Conservation (phyloP, 2,113 vertebrate species). For the Calypte anna region DNA sequence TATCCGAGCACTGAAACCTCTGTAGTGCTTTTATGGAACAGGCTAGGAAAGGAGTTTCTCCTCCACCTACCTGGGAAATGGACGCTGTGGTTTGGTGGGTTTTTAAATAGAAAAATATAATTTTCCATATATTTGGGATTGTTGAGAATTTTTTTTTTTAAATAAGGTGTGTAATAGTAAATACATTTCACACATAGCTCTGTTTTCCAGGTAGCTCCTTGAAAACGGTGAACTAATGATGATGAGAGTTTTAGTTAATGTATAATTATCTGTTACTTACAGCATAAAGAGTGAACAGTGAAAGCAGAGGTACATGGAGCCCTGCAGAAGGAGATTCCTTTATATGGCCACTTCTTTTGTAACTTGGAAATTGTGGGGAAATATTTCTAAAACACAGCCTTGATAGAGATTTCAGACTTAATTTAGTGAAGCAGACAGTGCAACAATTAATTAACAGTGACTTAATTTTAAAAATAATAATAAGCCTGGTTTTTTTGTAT, state of each 20-base stretch:
- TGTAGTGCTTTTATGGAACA: neutral
- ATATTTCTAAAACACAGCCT: neutral
- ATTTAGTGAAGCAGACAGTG: neutral
- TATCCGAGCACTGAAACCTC: neutral
- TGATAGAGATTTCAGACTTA: neutral
- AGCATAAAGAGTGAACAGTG: constrained; percentile 17
- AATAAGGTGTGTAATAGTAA: neutral
- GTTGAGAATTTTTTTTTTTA: neutral
- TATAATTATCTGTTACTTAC: constrained; percentile 42
- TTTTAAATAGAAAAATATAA: neutral
- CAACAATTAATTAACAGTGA: neutral
- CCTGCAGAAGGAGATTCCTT: neutral
- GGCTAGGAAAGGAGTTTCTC: neutral
- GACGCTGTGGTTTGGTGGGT: neutral
- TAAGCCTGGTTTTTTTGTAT: neutral
- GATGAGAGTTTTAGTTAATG: neutral
- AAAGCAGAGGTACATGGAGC: constrained; percentile 4
- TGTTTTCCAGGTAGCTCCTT: constrained; percentile 21
- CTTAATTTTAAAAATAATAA: neutral
- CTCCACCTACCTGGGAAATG: neutral
- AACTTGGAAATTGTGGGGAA: neutral
- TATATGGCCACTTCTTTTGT: neutral
- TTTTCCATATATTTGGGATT: neutral
- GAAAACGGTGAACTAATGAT: constrained; percentile 32
- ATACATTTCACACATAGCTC: neutral